phyloP scores from a whole-genome alignment of 2,888 invertebrate species.

The Linnaemya vulpina region DNA sequence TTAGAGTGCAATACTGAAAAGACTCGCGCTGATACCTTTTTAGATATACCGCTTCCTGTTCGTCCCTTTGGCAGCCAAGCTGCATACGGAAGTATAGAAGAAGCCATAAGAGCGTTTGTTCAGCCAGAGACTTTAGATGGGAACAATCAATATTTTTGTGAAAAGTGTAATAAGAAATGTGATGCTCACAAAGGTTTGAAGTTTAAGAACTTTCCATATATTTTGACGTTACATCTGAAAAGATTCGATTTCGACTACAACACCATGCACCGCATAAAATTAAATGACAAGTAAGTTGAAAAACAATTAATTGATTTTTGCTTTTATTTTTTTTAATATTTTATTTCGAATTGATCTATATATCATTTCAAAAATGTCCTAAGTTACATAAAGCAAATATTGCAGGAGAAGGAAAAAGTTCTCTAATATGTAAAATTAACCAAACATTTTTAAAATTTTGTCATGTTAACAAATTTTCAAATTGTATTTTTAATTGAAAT shows the following conservation, averaged over 20 bases:
- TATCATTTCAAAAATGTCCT: too few relatives aligned
- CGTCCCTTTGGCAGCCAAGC: constrained; percentile 90
- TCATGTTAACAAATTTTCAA: too few relatives aligned
- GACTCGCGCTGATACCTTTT: constrained; percentile 91
- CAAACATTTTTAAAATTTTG: too few relatives aligned
- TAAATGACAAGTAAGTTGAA: constrained; percentile 90
- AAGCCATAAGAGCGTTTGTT: constrained; percentile 92
- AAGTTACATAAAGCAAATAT: too few relatives aligned
- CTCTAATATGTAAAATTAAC: too few relatives aligned
- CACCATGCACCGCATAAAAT: constrained; percentile 92
- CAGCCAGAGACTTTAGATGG: constrained; percentile 92
- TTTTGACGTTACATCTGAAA: constrained; percentile 93
- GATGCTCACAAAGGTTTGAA: constrained; percentile 95
- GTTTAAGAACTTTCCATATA: constrained; percentile 93
- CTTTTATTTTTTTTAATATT: too few relatives aligned
- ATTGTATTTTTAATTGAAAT: too few relatives aligned
- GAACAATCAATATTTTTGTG: constrained; percentile 94
- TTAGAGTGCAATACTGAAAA: constrained; percentile 92
- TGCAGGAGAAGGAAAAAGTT: too few relatives aligned
- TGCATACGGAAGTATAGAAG: constrained; percentile 91
- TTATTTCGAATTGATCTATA: too few relatives aligned
- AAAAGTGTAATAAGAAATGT: constrained; percentile 92
- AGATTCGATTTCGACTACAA: constrained; percentile 95
- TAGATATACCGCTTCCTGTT: constrained; percentile 93
- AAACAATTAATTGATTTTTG: too few relatives aligned